These are phyloP conservation scores for Lucinisca nassula DNA, from an alignment of 2,888 invertebrate species.

Conservation along the genomic window DNA sequence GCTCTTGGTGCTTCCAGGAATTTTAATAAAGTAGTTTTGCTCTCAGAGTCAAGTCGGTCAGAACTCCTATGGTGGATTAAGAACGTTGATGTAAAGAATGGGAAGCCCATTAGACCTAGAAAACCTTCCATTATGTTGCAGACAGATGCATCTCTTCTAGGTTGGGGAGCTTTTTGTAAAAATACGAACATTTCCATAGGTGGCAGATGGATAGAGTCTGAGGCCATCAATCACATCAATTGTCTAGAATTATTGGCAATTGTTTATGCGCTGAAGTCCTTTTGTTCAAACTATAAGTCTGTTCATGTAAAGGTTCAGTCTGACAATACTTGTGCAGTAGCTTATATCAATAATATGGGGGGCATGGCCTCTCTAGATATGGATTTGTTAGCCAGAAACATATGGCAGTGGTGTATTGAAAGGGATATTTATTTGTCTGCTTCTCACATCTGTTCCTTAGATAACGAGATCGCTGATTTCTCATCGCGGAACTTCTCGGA, in stretches of 20 bases:
- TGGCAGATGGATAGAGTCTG: slow-evolving; percentile 35
- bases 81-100: slow-evolving; percentile 27
- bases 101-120: slow-evolving; percentile 22
- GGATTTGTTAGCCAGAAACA: slow-evolving; percentile 1
- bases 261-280: slow-evolving; percentile 28
- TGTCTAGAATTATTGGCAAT: slow-evolving; percentile 48
- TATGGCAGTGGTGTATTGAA: slow-evolving; percentile 19
- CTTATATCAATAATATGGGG: slow-evolving; percentile 52
- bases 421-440: slow-evolving; percentile 43
- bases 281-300: slow-evolving; percentile 12
- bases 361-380: slow-evolving; percentile 29
- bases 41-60: background rate
- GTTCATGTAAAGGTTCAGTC: slow-evolving; percentile 35
- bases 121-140: slow-evolving; percentile 14
- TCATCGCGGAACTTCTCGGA: slow-evolving; percentile 39
- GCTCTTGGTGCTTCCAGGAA: background rate
- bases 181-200: background rate
- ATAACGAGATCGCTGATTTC: slow-evolving; percentile 30
- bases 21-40: slow-evolving; percentile 20
- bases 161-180: slow-evolving; percentile 32
- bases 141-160: slow-evolving; percentile 37
- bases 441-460: slow-evolving; percentile 21
- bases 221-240: slow-evolving; percentile 38
- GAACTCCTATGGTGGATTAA: slow-evolving; percentile 35
- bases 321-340: slow-evolving; percentile 48